Evolutionary conservation across 2,888 invertebrate species (phyloP).

Genomic region (Keiferia lycopersicella): DNA sequence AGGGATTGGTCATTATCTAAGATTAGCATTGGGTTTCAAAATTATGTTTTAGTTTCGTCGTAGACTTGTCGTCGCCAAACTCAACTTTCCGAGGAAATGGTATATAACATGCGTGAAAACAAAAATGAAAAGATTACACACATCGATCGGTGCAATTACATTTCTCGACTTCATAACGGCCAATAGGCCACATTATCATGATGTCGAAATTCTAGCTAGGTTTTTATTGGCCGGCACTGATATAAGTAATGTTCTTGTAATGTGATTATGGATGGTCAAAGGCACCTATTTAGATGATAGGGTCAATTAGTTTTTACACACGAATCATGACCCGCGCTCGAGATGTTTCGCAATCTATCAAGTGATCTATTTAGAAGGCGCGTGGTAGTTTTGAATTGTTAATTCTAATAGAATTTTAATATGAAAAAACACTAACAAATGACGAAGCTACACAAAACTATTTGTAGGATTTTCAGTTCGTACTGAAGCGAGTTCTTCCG

Average conservation of each 20-base stretch:
- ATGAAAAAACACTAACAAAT: too few species aligned
- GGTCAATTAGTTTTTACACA: slow-evolving; percentile 16
- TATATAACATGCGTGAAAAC: not conserved
- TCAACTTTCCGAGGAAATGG: not conserved
- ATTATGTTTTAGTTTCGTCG: not conserved
- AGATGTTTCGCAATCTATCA: not conserved
- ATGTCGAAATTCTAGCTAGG: not conserved
- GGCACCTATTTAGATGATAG: slow-evolving; percentile 1
- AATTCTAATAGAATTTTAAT: too few species aligned
- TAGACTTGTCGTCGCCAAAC: not conserved
- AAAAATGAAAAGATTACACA: not conserved
- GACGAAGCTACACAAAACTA: too few species aligned
- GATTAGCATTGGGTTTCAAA: not conserved
- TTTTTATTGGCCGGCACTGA: slow-evolving; percentile 1
- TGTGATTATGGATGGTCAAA: slow-evolving; percentile 12
- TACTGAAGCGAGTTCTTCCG: too few species aligned
- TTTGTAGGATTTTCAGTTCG: too few species aligned
- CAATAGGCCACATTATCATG: not conserved
- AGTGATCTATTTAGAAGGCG: not conserved
- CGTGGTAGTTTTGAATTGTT: not conserved
- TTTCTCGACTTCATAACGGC: not conserved
- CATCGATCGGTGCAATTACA: not conserved
- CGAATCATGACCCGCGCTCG: not conserved
- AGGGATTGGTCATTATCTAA: slow-evolving; percentile 1
- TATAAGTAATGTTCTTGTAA: not conserved